These are phyloP conservation scores for Platysternon megacephalum DNA, from an alignment of 2,113 vertebrate species.

Conservation along the genomic window DNA sequence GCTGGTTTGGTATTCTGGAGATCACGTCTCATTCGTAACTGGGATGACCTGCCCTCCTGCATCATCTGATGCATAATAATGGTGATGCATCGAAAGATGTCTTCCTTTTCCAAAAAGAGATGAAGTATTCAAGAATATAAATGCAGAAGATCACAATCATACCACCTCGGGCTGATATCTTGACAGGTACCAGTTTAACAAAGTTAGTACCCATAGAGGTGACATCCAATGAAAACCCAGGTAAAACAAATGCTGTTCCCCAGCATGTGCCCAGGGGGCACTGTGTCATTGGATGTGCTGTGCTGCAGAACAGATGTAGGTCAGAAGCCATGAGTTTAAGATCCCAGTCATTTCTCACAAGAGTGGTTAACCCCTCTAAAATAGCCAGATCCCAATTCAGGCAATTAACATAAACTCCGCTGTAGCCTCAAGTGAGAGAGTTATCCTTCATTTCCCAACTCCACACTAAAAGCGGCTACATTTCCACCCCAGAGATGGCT, in stretches of 20 bases:
- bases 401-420: background rate
- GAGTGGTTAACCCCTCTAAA: background rate
- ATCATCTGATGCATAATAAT: background rate
- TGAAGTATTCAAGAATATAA: background rate
- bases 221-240: background rate
- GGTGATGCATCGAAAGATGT: background rate
- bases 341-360: background rate
- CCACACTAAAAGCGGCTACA: background rate
- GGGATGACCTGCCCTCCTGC: background rate
- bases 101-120: background rate
- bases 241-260: background rate
- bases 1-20: background rate
- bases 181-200: background rate
- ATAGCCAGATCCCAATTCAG: background rate
- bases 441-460: background rate
- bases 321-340: background rate
- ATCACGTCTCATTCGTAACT: background rate
- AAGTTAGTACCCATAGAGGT: background rate
- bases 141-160: background rate
- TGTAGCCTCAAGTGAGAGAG: background rate
- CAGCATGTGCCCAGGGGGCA: background rate
- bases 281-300: background rate
- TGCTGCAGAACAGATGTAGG: background rate
- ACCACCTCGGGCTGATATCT: background rate
- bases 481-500: background rate